Evolutionary conservation across 2,888 invertebrate species (phyloP).

Genomic region (Galerucella nymphaeae): DNA sequence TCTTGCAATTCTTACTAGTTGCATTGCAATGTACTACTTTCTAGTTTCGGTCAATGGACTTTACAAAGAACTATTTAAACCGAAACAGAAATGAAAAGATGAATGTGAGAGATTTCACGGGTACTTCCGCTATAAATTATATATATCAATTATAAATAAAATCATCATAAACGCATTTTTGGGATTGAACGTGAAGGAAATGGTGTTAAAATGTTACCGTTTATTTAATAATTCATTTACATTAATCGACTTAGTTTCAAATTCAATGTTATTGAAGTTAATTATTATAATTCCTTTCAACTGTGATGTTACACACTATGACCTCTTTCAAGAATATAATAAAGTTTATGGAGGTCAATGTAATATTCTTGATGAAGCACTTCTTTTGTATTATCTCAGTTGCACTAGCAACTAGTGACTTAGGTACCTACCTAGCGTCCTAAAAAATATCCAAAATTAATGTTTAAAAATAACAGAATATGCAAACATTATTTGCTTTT

Average conservation of each 20-base stretch:
- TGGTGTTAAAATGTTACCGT: no score
- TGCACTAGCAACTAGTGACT: no score
- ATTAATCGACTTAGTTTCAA: background rate
- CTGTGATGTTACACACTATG: background rate
- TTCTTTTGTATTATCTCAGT: background rate
- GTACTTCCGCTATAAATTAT: background rate
- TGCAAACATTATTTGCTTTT: no score
- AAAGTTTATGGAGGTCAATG: conserved; percentile 8
- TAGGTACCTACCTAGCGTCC: no score
- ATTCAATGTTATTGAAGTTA: background rate
- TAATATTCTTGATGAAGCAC: background rate
- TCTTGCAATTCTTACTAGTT: background rate
- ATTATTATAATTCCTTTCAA: conserved; percentile 1
- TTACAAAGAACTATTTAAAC: background rate
- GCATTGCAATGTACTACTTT: conserved; percentile 14
- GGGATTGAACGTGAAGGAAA: no score
- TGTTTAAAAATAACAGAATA: no score
- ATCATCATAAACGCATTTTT: no score
- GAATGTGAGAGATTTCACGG: background rate
- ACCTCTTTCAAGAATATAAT: background rate
- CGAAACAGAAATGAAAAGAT: background rate
- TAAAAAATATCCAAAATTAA: no score
- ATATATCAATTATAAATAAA: background rate
- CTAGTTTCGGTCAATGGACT: conserved; percentile 13
- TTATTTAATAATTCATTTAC: background rate